A percentile compares a stretch with the other conserved stretches of the same genome.
Evolutionary conservation across 2,888 invertebrate species (phyloP).

Genomic region (Nomada hirtipes): DNA sequence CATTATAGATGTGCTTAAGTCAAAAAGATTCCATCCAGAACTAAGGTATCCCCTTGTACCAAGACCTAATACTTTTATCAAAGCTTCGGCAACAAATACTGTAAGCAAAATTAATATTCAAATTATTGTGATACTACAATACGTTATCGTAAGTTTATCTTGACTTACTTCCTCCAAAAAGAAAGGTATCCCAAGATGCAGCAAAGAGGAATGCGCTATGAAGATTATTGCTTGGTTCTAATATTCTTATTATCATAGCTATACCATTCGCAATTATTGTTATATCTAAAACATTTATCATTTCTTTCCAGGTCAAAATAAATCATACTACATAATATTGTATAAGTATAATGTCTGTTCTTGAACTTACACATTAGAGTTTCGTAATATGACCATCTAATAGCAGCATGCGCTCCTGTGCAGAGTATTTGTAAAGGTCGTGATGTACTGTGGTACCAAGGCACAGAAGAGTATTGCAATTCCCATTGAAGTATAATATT

Average conservation of each 20-base stretch:
- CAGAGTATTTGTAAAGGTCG: constrained; percentile 87
- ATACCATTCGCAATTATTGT: constrained; percentile 91
- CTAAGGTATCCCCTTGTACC: constrained; percentile 90
- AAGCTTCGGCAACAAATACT: constrained; percentile 92
- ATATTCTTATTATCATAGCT: constrained; percentile 90
- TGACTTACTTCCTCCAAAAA: constrained; percentile 89
- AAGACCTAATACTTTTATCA: constrained; percentile 89
- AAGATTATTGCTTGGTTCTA: constrained; percentile 87
- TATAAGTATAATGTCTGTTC: background rate
- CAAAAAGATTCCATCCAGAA: constrained; percentile 95
- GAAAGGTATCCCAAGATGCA: constrained; percentile 91
- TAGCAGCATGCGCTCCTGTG: constrained; percentile 87
- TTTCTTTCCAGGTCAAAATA: constrained; percentile 1
- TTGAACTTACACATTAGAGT: constrained; percentile 88
- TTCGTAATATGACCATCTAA: constrained; percentile 91
- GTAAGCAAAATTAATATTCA: constrained; percentile 70
- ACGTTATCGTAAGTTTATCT: background rate
- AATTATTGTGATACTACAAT: background rate
- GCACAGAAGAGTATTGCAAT: constrained; percentile 88
- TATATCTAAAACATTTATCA: constrained; percentile 85
- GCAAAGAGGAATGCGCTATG: constrained; percentile 85
- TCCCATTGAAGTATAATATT: constrained; percentile 91
- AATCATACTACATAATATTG: background rate
- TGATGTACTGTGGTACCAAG: constrained; percentile 90
- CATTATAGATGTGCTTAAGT: constrained; percentile 89